Conservation (phyloP, 2,888 invertebrate species). For the Furcula furcula region DNA sequence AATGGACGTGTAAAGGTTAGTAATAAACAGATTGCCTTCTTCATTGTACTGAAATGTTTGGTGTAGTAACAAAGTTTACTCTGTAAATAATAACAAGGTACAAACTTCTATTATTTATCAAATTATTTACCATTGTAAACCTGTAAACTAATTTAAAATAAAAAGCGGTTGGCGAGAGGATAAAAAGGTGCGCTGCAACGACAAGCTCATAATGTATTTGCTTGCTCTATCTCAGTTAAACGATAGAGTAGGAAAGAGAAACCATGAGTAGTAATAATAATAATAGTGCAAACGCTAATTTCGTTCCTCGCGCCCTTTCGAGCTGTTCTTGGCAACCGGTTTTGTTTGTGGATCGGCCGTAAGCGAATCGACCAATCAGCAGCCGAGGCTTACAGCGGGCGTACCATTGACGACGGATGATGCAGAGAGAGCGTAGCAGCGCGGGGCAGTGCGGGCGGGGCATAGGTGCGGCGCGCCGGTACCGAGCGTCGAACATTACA, state of each 20-base stretch:
- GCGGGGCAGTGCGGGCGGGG: slow-evolving; percentile 60
- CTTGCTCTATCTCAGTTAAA: slow-evolving; percentile 29
- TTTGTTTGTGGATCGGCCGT: slow-evolving; percentile 75
- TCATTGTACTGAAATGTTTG: too few species aligned
- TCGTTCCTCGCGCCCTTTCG: slow-evolving; percentile 76
- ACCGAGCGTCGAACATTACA: slow-evolving; percentile 44
- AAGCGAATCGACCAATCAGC: slow-evolving; percentile 61
- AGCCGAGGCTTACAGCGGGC: slow-evolving; percentile 51
- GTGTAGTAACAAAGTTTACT: too few species aligned
- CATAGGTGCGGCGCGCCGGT: slow-evolving; percentile 53
- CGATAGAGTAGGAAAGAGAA: slow-evolving; percentile 42
- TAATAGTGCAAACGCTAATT: slow-evolving; percentile 62
- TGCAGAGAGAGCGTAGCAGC: slow-evolving; percentile 39
- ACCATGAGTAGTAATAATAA: slow-evolving; percentile 58
- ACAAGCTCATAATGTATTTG: slow-evolving; percentile 29
- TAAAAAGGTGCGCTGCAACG: slow-evolving; percentile 23
- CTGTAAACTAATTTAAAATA: too few species aligned
- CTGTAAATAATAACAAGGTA: too few species aligned
- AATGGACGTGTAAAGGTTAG: too few species aligned
- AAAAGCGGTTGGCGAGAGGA: slow-evolving; percentile 18
- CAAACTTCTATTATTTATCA: too few species aligned
- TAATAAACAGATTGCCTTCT: too few species aligned
- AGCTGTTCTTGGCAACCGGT: slow-evolving; percentile 74
- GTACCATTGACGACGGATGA: slow-evolving; percentile 69
- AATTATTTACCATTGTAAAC: too few species aligned